Evolutionary conservation across 2,888 invertebrate genomes (phyloP).

Genomic region (Lasioglossum zephyrum): DNA sequence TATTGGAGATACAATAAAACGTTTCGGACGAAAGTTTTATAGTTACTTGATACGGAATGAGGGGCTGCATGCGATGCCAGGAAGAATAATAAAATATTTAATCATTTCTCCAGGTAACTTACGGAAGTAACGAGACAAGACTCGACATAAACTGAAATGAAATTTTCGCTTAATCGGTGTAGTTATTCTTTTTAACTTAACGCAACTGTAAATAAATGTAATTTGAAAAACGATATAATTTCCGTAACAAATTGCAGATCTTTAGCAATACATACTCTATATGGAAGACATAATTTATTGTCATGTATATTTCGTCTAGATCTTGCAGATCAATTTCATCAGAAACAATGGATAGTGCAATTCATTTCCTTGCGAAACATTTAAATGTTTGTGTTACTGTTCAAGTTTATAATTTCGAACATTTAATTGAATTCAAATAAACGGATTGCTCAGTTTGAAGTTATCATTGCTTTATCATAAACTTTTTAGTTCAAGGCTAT

Average conservation of each 20-base stretch:
- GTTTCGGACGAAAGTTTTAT: slow-evolving; percentile 21
- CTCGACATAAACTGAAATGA: not conserved
- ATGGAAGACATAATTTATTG: too few relatives aligned
- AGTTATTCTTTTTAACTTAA: not conserved
- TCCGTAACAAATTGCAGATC: not conserved
- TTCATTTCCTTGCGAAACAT: too few relatives aligned
- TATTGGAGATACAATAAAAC: slow-evolving; percentile 28
- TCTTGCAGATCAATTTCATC: too few relatives aligned
- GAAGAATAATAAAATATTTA: slow-evolving; percentile 8
- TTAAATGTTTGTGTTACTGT: too few relatives aligned
- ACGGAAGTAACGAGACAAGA: not conserved
- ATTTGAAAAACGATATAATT: not conserved
- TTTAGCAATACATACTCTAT: too few relatives aligned
- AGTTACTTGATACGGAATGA: not conserved
- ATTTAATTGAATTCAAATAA: not conserved
- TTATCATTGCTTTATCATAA: too few relatives aligned
- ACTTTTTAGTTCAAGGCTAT: not conserved
- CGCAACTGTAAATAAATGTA: not conserved
- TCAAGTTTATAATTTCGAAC: not conserved
- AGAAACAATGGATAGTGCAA: too few relatives aligned
- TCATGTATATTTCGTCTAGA: not conserved
- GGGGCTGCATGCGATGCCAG: not conserved
- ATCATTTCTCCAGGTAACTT: not conserved
- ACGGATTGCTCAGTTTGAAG: not conserved
- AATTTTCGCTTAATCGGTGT: not conserved